These are phyloP conservation scores for Caenorhabditis japonica DNA, from an alignment of 2,888 invertebrate genomes.

Conservation along the genomic window DNA sequence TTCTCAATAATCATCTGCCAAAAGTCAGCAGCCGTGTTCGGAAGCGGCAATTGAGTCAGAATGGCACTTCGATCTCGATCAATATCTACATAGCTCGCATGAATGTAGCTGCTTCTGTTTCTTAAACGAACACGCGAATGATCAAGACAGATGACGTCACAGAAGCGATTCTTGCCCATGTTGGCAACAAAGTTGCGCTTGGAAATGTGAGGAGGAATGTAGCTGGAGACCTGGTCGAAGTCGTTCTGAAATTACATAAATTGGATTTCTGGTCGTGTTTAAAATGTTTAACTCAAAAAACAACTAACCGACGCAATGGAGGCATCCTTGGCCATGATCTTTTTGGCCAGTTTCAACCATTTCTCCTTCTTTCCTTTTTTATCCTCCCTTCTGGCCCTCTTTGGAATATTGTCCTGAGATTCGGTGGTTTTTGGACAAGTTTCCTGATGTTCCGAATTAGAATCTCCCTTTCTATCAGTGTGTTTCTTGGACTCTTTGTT, in stretches of 20 bases:
- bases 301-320: slow-evolving; percentile 13
- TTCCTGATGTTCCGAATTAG: too few relatives aligned
- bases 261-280: not conserved
- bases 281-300: too few relatives aligned
- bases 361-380: slow-evolving; percentile 21
- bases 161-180: slow-evolving; percentile 38
- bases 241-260: slow-evolving; percentile 19
- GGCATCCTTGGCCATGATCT: slow-evolving; percentile 14
- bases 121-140: slow-evolving; percentile 58
- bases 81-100: slow-evolving; percentile 61
- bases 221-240: slow-evolving; percentile 19
- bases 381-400: slow-evolving; percentile 6
- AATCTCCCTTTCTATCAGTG: too few relatives aligned
- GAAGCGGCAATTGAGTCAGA: slow-evolving; percentile 61
- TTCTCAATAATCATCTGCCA: slow-evolving; percentile 65
- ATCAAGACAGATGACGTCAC: slow-evolving; percentile 63
- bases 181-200: slow-evolving; percentile 29
- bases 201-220: slow-evolving; percentile 34
- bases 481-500: not conserved
- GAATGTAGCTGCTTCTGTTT: slow-evolving; percentile 44
- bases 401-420: slow-evolving; percentile 4
- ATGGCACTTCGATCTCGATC: slow-evolving; percentile 44
- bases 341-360: slow-evolving; percentile 26
- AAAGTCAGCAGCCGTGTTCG: slow-evolving; percentile 53
- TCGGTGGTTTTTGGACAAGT: too few relatives aligned